phyloP scores from a whole-genome alignment of 2,888 invertebrate species.

The Drosophila fulvimacula region DNA sequence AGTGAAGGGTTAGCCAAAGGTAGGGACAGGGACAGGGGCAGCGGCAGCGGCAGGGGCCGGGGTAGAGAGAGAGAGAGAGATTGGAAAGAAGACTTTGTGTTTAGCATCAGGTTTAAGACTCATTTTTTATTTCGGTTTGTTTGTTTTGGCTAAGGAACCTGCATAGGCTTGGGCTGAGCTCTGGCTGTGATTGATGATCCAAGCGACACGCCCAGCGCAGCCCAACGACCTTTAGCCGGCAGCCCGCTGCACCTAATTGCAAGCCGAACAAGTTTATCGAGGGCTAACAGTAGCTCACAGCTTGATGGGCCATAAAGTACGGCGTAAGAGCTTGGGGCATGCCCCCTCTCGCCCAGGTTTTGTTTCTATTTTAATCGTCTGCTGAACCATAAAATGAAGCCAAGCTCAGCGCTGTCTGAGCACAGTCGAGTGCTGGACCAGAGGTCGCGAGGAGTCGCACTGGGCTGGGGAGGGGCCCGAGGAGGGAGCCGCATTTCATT shows the following conservation, averaged over 20 bases:
- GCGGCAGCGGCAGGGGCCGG: neutral
- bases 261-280: conserved; percentile 49
- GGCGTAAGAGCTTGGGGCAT: conserved; percentile 26
- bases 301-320: conserved; percentile 30
- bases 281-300: conserved; percentile 50
- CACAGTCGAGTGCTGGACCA: conserved; percentile 1
- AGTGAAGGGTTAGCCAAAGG: conserved; percentile 50
- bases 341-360: neutral
- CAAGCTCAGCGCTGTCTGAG: neutral
- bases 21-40: neutral
- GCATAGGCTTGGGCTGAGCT: conserved; percentile 14
- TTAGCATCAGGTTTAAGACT: neutral
- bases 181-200: conserved; percentile 44
- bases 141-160: conserved; percentile 37
- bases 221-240: conserved; percentile 42
- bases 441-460: neutral
- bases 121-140: neutral
- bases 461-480: neutral
- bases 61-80: too few species aligned
- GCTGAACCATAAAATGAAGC: conserved; percentile 29
- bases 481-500: neutral
- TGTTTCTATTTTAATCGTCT: conserved; percentile 19
- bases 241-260: conserved; percentile 39
- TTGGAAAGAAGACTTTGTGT: neutral
- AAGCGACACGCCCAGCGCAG: conserved; percentile 34